Percentiles rank a stretch among this genome's conserved stretches.
Conservation (phyloP, 2,113 vertebrate species). For the Pipra filicauda region DNA sequence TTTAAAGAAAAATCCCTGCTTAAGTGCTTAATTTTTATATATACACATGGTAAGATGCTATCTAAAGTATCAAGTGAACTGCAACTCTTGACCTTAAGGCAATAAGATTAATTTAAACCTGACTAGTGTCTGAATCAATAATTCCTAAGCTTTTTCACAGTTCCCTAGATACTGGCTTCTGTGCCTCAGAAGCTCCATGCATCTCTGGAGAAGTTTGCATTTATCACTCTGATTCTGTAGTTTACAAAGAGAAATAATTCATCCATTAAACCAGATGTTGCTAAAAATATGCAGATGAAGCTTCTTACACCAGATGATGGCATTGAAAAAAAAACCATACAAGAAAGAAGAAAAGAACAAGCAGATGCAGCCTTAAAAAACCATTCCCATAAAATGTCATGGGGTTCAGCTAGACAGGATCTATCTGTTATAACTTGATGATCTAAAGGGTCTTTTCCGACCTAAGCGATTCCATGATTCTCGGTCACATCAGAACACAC, state of each 20-base stretch:
- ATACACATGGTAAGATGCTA: background rate
- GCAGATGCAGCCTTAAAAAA: slow-evolving; percentile 1
- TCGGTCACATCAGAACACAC: background rate
- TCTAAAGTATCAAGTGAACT: background rate
- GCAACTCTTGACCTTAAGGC: background rate
- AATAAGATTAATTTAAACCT: background rate
- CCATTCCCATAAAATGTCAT: background rate
- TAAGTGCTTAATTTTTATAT: background rate
- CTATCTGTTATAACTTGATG: background rate
- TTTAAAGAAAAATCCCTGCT: background rate
- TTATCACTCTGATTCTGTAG: background rate
- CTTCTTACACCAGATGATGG: background rate
- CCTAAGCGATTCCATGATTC: background rate
- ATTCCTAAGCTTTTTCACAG: background rate
- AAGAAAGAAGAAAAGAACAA: background rate
- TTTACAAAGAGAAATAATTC: background rate
- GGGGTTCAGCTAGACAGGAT: background rate
- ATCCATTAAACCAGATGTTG: slow-evolving; percentile 2
- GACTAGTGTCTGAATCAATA: background rate
- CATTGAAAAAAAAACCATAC: background rate
- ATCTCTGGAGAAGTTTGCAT: background rate
- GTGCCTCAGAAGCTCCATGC: background rate
- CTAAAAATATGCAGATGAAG: background rate
- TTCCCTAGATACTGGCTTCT: background rate
- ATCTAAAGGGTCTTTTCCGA: background rate